Evolutionary conservation across 1,140 invertebrate species (phyloP), one percentile per base, ranked within the genome.

Genomic region (Drosophila neocordata): DNA sequence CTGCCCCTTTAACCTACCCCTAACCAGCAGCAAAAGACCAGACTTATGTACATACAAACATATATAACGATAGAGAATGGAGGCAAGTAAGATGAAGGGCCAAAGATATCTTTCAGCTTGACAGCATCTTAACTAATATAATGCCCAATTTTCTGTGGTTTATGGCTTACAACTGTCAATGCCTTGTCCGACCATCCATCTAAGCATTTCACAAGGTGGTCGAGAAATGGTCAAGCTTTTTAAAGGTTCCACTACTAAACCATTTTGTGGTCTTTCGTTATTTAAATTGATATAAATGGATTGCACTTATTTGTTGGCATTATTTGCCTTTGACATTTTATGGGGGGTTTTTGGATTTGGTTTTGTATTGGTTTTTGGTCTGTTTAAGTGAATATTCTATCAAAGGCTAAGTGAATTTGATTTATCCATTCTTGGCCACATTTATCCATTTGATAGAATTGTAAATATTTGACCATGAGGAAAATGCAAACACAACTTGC

Each of bases 51-150:
- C 27, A 7, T 6, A 31, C 5, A 4, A 1, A 31, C 27, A 31
- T 31, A 31, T 31, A 31, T 4, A 24, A 2, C n/a, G n/a, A n/a
- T n/a, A n/a, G n/a, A n/a, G 4, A 6, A 4, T 31, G 27, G 6
- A 31, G 27, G 27, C 27, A 31, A 6, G 27, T 15, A 48, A 48
- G 41, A 20, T 44, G 41, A 48, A 48, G 41, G 41, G 41, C 41
- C 41, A 11, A 48, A 48, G 71, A 83, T 87, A 88, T 88, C 82
- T 82, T 82, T 83, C 83, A 68, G 76, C 76, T 61, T 90, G 87
- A 90, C 87, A 90, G 87, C 87, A 88, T 87, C 87, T 90, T 88
- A 90, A 90, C 87, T 90, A 90, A 90, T 90, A 90, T 87, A 90
- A 90, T 88, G 83, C 87, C 87, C 88, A 87, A 90, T 90, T 90